Conservation (phyloP, 2,113 vertebrate genomes). For the Centropus unirufus region DNA sequence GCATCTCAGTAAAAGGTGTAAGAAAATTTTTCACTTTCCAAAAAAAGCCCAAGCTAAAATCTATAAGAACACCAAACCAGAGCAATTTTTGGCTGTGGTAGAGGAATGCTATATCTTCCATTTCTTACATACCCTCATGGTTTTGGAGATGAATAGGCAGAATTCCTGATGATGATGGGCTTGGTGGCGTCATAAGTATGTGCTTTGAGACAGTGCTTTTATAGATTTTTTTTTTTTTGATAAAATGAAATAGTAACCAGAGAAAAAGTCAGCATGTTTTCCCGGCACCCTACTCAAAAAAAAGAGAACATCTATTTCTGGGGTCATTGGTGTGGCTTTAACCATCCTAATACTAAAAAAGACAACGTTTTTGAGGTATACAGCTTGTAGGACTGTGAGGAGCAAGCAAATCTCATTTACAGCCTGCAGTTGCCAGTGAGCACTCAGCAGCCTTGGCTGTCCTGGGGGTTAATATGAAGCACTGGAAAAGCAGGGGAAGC, state of each 20-base stretch:
- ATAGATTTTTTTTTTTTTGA: not conserved
- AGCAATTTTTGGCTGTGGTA: not conserved
- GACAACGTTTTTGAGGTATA: not conserved
- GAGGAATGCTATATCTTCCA: not conserved
- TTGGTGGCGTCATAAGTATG: not conserved
- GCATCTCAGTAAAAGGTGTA: not conserved
- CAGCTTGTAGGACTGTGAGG: not conserved
- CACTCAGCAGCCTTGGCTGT: not conserved
- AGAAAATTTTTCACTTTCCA: not conserved
- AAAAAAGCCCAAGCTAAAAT: not conserved
- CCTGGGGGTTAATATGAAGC: not conserved
- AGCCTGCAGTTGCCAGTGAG: fast-evolving
- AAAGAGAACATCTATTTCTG: not conserved
- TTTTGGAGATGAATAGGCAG: not conserved
- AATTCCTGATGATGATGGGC: not conserved
- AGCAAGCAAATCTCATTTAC: not conserved
- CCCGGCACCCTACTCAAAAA: not conserved
- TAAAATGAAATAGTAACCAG: not conserved
- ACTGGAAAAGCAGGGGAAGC: not conserved
- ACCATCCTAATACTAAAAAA: not conserved
- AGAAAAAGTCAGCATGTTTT: not conserved
- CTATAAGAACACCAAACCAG: not conserved
- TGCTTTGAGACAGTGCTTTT: not conserved
- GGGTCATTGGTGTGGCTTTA: not conserved
- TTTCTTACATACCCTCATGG: not conserved